Percentiles rank a stretch among this genome's conserved stretches.
Evolutionary conservation across 2,797 vertebrate genomes (phyloP).

Genomic region (Leucoraja ocellata): DNA sequence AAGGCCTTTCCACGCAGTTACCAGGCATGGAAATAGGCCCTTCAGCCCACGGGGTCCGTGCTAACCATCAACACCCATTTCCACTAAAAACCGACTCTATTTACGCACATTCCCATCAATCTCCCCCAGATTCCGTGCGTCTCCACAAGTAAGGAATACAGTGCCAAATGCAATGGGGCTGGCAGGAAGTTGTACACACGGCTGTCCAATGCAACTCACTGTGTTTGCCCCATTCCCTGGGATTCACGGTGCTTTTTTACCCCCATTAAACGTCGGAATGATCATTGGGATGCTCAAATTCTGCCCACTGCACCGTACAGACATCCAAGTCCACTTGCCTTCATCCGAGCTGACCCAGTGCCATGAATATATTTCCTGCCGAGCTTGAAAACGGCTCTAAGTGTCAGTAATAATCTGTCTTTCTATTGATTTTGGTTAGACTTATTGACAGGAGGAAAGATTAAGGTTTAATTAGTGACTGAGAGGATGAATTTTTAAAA

Average conservation of each 20-base stretch:
- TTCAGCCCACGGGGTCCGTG: too few species aligned
- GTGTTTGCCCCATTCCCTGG: not conserved
- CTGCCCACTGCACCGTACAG: slow-evolving; percentile 39
- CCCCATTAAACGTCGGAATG: slow-evolving; percentile 18
- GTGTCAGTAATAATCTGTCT: slow-evolving; percentile 63
- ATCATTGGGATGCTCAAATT: slow-evolving; percentile 42
- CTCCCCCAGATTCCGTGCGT: too few species aligned
- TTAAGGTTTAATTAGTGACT: slow-evolving; percentile 71
- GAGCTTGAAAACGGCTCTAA: slow-evolving; percentile 54
- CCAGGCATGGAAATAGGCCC: too few species aligned
- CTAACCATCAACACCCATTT: too few species aligned
- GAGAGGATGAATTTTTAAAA: slow-evolving; percentile 62
- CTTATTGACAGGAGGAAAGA: slow-evolving; percentile 71
- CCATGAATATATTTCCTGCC: slow-evolving; percentile 52
- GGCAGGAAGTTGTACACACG: too few species aligned
- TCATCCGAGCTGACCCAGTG: slow-evolving; percentile 49
- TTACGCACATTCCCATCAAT: too few species aligned
- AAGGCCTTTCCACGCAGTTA: too few species aligned
- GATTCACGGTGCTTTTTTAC: not conserved
- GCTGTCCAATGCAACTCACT: not conserved
- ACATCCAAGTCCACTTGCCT: slow-evolving; percentile 44
- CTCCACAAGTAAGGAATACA: too few species aligned
- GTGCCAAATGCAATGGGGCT: not conserved
- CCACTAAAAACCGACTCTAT: too few species aligned
- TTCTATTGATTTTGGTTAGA: slow-evolving; percentile 64